phyloP scores from a whole-genome alignment of 2,888 invertebrate species.

The Oxytorus armatus region DNA sequence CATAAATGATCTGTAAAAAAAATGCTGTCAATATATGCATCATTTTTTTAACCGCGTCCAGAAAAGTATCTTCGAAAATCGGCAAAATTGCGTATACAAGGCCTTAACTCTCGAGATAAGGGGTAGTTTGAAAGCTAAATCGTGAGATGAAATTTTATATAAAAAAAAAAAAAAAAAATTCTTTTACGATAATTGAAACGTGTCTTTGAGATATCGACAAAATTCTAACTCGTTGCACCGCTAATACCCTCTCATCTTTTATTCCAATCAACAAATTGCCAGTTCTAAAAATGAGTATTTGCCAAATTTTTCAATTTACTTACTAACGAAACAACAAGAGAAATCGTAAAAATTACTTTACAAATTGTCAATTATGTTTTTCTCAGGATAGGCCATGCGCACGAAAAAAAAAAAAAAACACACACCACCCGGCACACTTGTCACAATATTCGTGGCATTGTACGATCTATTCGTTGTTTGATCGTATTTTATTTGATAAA shows the following conservation, averaged over 20 bases:
- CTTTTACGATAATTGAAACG: too few species aligned
- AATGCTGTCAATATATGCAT: too few species aligned
- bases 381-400: too few species aligned
- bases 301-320: neutral
- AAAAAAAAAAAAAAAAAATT: too few species aligned
- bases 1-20: too few species aligned
- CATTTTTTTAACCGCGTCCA: too few species aligned
- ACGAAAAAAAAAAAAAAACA: neutral
- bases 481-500: conserved; percentile 1
- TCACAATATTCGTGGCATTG: conserved; percentile 56
- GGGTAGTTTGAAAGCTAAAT: conserved; percentile 8
- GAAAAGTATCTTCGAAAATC: too few species aligned
- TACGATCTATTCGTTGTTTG: conserved; percentile 18
- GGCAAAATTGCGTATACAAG: too few species aligned
- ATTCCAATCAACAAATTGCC: neutral
- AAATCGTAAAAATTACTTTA: neutral
- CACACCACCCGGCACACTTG: conserved; percentile 38
- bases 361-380: neutral
- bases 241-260: neutral
- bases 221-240: conserved; percentile 24
- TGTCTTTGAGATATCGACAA: conserved; percentile 60
- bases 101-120: too few species aligned
- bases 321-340: neutral
- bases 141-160: conserved; percentile 31
- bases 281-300: neutral